These are phyloP conservation scores for Ctenomys sociabilis DNA, from an alignment of 2,113 vertebrate genomes.

Conservation along the genomic window DNA sequence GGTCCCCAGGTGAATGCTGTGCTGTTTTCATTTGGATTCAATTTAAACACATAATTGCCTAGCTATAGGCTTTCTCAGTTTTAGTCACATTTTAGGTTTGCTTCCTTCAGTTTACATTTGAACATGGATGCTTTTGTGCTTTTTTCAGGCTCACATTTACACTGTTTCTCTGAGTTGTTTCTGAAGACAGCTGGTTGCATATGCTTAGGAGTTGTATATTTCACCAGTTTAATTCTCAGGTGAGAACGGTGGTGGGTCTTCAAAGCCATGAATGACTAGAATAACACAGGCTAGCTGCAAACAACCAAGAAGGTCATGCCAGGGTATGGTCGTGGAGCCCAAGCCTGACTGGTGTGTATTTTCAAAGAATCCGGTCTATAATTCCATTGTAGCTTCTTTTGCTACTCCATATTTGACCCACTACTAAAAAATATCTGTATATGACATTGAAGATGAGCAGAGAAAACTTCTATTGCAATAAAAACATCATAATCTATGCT, in stretches of 20 bases:
- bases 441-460: neutral
- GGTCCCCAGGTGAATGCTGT: neutral
- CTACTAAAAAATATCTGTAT: neutral
- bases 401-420: neutral
- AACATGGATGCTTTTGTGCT: neutral
- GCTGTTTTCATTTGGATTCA: neutral
- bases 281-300: neutral
- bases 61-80: neutral
- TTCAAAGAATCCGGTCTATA: neutral
- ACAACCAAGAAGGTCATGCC: rapidly evolving
- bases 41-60: neutral
- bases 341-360: neutral
- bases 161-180: neutral
- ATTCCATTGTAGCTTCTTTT: neutral
- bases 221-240: slow-evolving; percentile 31
- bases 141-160: neutral
- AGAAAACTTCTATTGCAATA: neutral
- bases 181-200: neutral
- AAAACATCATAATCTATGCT: neutral
- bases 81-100: neutral
- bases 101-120: neutral
- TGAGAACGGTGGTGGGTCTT: neutral
- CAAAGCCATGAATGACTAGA: neutral
- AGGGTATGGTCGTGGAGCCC: rapidly evolving
- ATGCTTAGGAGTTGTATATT: neutral